These are phyloP conservation scores for Agrochola lychnidis DNA, from an alignment of 2,888 invertebrate species.

Conservation along the genomic window DNA sequence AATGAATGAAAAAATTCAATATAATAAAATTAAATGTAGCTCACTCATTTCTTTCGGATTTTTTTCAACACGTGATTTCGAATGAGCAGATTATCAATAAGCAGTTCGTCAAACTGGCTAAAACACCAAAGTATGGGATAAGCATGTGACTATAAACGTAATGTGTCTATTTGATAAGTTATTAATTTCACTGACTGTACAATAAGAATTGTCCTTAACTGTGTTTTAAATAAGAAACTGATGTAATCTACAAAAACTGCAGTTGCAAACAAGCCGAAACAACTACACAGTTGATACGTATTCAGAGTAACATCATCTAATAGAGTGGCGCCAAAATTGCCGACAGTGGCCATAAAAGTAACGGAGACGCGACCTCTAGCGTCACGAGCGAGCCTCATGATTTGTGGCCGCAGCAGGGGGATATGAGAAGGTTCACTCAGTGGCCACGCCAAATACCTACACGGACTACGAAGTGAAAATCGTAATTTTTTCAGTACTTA, in stretches of 20 bases:
- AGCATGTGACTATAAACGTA: too few species aligned
- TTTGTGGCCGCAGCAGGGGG: neutral
- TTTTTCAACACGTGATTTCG: neutral
- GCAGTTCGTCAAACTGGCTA: too few species aligned
- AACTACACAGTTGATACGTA: neutral
- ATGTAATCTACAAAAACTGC: neutral
- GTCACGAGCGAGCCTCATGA: constrained; percentile 44
- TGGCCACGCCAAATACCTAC: neutral
- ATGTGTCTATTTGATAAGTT: neutral
- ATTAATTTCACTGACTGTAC: neutral
- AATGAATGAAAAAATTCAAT: too few species aligned
- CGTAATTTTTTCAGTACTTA: neutral
- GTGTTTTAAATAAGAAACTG: neutral
- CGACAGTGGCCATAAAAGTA: constrained; percentile 69
- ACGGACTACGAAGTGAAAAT: too few species aligned
- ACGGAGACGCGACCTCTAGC: constrained; percentile 66
- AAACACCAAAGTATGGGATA: too few species aligned
- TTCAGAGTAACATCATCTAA: constrained; percentile 26
- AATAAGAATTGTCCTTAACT: neutral
- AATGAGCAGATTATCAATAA: neutral
- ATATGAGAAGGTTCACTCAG: constrained; percentile 15
- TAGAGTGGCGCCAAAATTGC: constrained; percentile 74
- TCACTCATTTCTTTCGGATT: neutral
- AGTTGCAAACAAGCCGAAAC: neutral
- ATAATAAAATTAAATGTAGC: too few species aligned